Base-by-base conservation (phyloP, 2,888 invertebrate genomes). In the Cheilosia urbana region DNA sequence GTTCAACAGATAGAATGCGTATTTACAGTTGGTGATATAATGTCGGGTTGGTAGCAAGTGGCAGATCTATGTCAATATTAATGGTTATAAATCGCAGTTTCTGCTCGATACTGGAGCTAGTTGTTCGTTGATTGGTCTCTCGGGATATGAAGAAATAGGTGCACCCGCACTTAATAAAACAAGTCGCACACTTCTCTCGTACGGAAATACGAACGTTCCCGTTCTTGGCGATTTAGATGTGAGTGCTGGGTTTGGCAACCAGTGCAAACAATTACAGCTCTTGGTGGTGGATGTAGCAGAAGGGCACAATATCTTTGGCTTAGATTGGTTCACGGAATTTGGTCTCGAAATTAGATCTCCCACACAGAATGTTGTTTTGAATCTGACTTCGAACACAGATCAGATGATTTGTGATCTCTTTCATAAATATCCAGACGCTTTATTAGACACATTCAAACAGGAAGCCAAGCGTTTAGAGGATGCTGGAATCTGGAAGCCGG, bases 381-480 rank as follows among this genome's bases (percentile, higher is more conserved):
- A 60, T 27, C 4, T 62, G 7, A n/a, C n/a, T 4, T 3, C 71
- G 27, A 40, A 53, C 42, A 34, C 17, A 13, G 71, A 51, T 6
- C 34, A 49, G 2, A 24, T 40, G 13, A 51, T 72, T 27, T n/a
- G 17, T 24, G 37, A 62, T 3, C 13, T 69, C 1, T 69, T 69
- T 49, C 42, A 30, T 40, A 68, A 55, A 34, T 40, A 57, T 47
- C 13, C 57, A 6, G 47, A 57, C 4, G 42, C 89, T 30, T 49
- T 85, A 34, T 21, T 66, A 47, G 79, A 21, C 21, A 81, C 45
- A 71, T 87, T 71, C 40, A 87, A 78, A 71, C 66, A 24, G 81
- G 88, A 62, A 88, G 88, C 81, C 24, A 88, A 82, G 68, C 82
- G 77, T 63, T 45, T 88, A 1, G 81, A 76, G 19, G 72, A 62